These are phyloP conservation scores for Sesia bembeciformis DNA, from an alignment of 2,888 invertebrate species.

Conservation along the genomic window DNA sequence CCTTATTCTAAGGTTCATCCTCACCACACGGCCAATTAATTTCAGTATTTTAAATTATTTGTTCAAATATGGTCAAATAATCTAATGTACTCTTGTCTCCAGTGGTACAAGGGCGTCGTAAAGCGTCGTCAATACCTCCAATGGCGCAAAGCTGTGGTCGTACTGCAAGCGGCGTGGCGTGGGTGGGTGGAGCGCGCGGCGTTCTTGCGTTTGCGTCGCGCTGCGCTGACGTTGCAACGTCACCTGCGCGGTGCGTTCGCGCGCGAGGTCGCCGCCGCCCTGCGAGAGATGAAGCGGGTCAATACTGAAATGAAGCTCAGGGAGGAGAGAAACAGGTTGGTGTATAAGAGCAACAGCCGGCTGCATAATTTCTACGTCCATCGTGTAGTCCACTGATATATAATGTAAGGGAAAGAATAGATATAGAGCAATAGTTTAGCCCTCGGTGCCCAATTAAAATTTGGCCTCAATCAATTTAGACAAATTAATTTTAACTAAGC, in stretches of 20 bases:
- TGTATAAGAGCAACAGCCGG: no score
- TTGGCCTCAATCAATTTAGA: no score
- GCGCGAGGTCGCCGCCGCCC: conserved; percentile 87
- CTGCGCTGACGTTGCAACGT: conserved; percentile 89
- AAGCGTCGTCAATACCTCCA: conserved; percentile 79
- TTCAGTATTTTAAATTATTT: no score
- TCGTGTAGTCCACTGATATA: no score
- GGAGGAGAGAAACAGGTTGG: conserved; percentile 72
- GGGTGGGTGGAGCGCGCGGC: conserved; percentile 89
- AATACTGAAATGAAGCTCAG: conserved; percentile 90
- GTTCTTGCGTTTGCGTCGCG: conserved; percentile 86
- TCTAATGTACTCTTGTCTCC: conserved; percentile 1
- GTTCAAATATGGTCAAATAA: no score
- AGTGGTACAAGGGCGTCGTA: conserved; percentile 79
- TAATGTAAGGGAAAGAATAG: no score
- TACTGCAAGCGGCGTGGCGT: conserved; percentile 88
- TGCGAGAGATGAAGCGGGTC: conserved; percentile 89
- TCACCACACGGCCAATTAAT: no score
- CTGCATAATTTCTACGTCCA: no score
- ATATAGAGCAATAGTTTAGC: no score
- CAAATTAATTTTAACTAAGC: no score
- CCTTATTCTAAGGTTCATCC: no score
- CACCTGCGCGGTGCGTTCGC: conserved; percentile 93
- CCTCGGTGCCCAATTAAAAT: no score
- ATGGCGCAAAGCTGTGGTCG: conserved; percentile 79